A percentile compares a stretch with the other conserved stretches of the same genome.
phyloP scores from a whole-genome alignment of 1,140 invertebrate genomes.

The Zelostemma sp. region DNA sequence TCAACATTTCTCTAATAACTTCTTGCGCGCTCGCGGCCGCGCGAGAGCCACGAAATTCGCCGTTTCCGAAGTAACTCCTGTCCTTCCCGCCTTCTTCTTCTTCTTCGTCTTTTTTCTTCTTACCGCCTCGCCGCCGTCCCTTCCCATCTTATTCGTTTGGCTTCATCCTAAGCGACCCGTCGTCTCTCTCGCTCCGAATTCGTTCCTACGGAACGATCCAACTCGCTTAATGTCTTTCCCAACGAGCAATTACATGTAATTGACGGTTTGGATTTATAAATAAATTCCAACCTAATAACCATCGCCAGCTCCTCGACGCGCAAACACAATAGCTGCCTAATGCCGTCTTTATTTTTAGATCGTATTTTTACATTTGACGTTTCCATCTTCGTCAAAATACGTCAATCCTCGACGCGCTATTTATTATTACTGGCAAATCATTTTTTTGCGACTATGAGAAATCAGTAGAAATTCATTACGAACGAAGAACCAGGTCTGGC shows the following conservation, averaged over 20 bases:
- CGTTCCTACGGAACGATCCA: slow-evolving; percentile 16
- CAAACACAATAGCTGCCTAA: slow-evolving; percentile 33
- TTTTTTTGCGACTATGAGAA: too few relatives aligned
- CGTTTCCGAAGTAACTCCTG: slow-evolving; percentile 16
- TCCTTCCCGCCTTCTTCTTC: slow-evolving; percentile 28
- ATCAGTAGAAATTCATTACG: too few relatives aligned
- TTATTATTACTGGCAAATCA: too few relatives aligned
- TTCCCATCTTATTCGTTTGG: not conserved
- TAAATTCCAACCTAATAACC: slow-evolving; percentile 34
- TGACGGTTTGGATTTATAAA: slow-evolving; percentile 41
- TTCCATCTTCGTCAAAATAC: not conserved
- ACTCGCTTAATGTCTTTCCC: slow-evolving; percentile 30
- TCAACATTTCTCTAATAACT: slow-evolving; percentile 64
- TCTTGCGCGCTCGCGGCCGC: slow-evolving; percentile 38
- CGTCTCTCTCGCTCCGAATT: slow-evolving; percentile 14
- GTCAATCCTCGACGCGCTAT: not conserved
- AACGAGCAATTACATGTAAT: slow-evolving; percentile 33
- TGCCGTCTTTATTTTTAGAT: slow-evolving; percentile 19
- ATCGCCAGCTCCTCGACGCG: slow-evolving; percentile 30
- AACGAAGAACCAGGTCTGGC: too few relatives aligned
- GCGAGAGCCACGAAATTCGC: slow-evolving; percentile 40
- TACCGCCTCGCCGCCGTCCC: not conserved
- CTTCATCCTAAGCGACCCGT: not conserved
- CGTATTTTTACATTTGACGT: slow-evolving; percentile 2
- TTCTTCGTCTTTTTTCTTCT: slow-evolving; percentile 22